Evolutionary conservation across 2,113 vertebrate species (phyloP).

Genomic region (Oryzias celebensis): DNA sequence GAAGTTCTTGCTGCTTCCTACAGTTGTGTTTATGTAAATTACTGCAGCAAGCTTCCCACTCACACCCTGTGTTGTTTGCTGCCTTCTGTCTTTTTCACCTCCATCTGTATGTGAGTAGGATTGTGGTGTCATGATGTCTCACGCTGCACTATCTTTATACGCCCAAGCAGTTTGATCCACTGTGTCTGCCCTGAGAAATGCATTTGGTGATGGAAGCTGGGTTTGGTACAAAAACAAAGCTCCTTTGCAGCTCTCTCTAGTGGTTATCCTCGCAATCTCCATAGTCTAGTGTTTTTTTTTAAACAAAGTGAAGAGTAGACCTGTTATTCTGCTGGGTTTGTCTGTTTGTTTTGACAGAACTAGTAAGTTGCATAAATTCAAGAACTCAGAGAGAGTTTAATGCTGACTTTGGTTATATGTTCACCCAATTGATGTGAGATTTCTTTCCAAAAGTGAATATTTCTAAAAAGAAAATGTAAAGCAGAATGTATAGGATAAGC

Average conservation of each 20-base stretch:
- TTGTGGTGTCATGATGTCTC: constrained; percentile 6
- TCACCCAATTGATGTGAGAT: too few relatives aligned
- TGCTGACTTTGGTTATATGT: too few relatives aligned
- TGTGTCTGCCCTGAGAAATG: constrained; percentile 17
- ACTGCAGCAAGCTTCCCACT: constrained; percentile 47
- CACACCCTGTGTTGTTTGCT: constrained; percentile 21
- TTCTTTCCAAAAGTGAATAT: too few relatives aligned
- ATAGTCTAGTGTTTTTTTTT: too few relatives aligned
- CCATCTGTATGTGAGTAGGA: constrained; percentile 1
- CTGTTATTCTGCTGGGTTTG: too few relatives aligned
- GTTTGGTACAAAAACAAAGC: constrained; percentile 31
- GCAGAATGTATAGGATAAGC: too few relatives aligned
- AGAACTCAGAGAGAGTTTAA: too few relatives aligned
- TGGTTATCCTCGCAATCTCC: too few relatives aligned
- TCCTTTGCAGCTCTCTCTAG: constrained; percentile 9
- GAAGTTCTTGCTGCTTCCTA: constrained; percentile 49
- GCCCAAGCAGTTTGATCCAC: constrained; percentile 2
- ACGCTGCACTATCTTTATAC: constrained; percentile 10
- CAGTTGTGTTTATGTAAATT: constrained; percentile 55
- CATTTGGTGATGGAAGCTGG: constrained; percentile 29
- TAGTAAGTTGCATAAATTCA: too few relatives aligned
- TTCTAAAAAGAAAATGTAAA: too few relatives aligned
- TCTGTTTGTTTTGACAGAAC: too few relatives aligned
- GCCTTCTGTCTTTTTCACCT: constrained; percentile 40
- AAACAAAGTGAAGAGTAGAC: too few relatives aligned